Conservation (phyloP, 2,113 vertebrate genomes). For the Papio anubis region DNA sequence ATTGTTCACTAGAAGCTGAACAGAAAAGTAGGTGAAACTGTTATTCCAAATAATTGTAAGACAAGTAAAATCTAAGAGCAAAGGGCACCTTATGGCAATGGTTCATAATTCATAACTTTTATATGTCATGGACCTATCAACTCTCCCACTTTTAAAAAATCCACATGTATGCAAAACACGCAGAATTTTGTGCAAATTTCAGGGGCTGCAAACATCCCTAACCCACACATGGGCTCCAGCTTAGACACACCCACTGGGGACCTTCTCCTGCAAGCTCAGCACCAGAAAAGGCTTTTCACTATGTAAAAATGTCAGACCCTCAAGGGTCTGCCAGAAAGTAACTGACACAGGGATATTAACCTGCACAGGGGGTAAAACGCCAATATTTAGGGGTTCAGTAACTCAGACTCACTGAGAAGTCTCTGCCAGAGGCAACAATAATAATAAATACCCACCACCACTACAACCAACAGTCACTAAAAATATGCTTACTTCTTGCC, state of each 20-base stretch:
- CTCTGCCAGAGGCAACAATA: not conserved
- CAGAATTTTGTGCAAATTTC: not conserved
- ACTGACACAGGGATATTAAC: not conserved
- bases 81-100: not conserved
- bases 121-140: not conserved
- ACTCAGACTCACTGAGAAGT: not conserved
- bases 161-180: not conserved
- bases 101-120: not conserved
- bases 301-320: not conserved
- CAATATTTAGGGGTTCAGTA: not conserved
- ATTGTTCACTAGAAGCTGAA: constrained; percentile 97
- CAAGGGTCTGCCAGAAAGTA: not conserved
- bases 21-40: not conserved
- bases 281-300: not conserved
- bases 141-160: not conserved
- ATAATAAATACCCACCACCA: not conserved
- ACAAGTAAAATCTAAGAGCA: constrained; percentile 11
- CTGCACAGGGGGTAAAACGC: not conserved
- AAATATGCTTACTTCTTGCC: not conserved
- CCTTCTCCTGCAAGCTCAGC: not conserved
- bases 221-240: not conserved
- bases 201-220: not conserved
- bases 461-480: not conserved
- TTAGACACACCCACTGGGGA: not conserved
- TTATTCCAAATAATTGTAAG: not conserved